Evolutionary conservation across 2,797 vertebrate genomes (phyloP), one percentile per base, ranked within the genome.

Genomic region (Hirundo rustica): DNA sequence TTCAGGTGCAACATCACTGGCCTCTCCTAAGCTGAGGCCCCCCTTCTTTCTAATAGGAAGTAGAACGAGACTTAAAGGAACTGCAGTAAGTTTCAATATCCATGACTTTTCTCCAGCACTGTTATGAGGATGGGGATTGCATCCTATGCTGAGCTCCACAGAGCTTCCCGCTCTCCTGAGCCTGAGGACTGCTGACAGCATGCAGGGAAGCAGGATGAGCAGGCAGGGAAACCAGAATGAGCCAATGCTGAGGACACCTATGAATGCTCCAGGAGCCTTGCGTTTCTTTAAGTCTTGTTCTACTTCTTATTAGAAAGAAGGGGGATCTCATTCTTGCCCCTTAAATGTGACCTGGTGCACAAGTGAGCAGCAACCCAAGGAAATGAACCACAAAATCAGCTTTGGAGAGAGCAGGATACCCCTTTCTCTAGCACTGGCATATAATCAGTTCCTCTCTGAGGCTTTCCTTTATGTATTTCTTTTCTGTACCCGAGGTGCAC

Each of bases 391-490:
- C 45, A 51, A 84, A 89, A 74, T 26, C 64, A 85, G 44, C 30
- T 96, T 92, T 79, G 47, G 30, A 76, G 11, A 14, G 7, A 50
- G 26, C 23, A 92, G 66, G 38, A 60, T 40, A 4, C 20, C 27
- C 58, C 13, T 79, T 74, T 91, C 75, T 62, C 5, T 70, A 66
- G 38, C 5, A 9, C 4, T 74, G 26, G 25, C 27, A 71, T 44
- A 36, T 36, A 90, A 81, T 38, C 10, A 18, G 10, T 11, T 44
- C 2, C 20, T 76, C 47, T 81, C 74, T 47, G 67, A 90, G 53
- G 68, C 40, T 83, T 88, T 61, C n/a, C n/a, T 91, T 78, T 95
- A 42, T 60, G 30, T 94, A 48, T 73, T 95, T 93, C 27, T 91
- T 88, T 89, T 85, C 44, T 58, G 45, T 45, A 58, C 25, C 36